Percentiles rank a stretch among this genome's conserved stretches.
Evolutionary conservation across 1,140 invertebrate genomes (phyloP).

Genomic region (Apis florea): DNA sequence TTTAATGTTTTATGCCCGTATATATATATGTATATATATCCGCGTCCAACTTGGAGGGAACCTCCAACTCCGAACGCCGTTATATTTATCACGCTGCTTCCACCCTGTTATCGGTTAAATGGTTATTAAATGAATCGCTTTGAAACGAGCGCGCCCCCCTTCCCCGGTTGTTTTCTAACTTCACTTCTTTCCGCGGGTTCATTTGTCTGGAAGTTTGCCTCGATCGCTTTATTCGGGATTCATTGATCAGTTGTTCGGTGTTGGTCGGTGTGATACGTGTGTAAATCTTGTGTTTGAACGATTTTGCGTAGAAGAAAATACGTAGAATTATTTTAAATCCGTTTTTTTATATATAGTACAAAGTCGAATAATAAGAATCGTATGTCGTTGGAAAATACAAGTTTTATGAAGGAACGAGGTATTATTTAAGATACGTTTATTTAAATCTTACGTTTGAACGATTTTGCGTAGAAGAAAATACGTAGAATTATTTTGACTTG

Average conservation of each 20-base stretch:
- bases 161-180: background rate
- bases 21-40: constrained; percentile 45
- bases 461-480: no score
- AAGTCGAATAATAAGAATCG: no score
- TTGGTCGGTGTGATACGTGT: no score
- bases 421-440: no score
- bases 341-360: no score
- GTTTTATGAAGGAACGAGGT: no score
- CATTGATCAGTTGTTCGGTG: background rate
- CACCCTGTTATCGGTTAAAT: constrained; percentile 46
- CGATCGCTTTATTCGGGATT: background rate
- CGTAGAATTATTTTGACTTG: no score
- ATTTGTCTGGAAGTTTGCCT: background rate
- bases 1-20: constrained; percentile 40
- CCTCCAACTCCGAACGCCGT: constrained; percentile 30
- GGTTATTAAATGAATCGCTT: constrained; percentile 49
- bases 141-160: constrained; percentile 14
- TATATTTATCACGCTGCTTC: constrained; percentile 45
- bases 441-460: no score
- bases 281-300: no score
- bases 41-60: constrained; percentile 40
- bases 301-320: no score
- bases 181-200: background rate
- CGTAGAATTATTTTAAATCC: no score
- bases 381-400: no score